Base-by-base conservation (phyloP, 2,113 vertebrate genomes). In the Halcyon senegalensis region DNA sequence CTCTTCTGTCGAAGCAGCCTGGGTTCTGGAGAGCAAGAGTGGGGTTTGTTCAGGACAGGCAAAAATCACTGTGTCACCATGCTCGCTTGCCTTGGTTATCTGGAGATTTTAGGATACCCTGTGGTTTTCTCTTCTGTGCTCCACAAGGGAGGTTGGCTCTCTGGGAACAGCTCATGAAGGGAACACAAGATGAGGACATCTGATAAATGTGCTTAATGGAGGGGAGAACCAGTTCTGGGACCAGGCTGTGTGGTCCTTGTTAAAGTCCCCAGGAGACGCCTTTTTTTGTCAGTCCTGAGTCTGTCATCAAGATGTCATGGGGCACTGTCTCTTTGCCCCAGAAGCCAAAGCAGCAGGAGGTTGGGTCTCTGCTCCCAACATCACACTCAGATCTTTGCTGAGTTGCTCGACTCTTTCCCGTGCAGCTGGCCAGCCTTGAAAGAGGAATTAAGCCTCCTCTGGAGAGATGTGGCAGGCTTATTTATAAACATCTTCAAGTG, bases 401-500 rank as follows among this genome's bases (percentile, higher is more conserved):
- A 88, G 79, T 14, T 94, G 24, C 68, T 90, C 5, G 1, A 33
- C 28, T 44, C 41, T 58, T 56, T 43, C 59, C 84, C 9, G 19
- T 79, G 88, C 72, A 70, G 51, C 69, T 96, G 87, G 85, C 63
- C 33, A 16, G 16, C 2, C 10, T 88, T 94, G 35, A 90, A 95
- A 94, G 86, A 68, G 33, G 50, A 86, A 63, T 33, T 16, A 77
- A 59, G 18, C 55, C 90, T 94, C 67, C 90, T 74, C 73, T 80
- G 55, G 81, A 91, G 93, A 83, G 70, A 62, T 41, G 31, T 30
- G 66, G 9, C 41, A 60, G 62, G 24, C 44, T 83, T 82, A 69
- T 91, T 93, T 90, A 88, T 86, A 86, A 94, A 93, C 56, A 83
- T 37, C 58, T 89, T 59, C 50, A 90, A 92, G 72, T 59, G 37